These are phyloP conservation scores for Apostichopus japonicus DNA, from an alignment of 35 echinoderm and acorn worm species.

Conservation along the genomic window DNA sequence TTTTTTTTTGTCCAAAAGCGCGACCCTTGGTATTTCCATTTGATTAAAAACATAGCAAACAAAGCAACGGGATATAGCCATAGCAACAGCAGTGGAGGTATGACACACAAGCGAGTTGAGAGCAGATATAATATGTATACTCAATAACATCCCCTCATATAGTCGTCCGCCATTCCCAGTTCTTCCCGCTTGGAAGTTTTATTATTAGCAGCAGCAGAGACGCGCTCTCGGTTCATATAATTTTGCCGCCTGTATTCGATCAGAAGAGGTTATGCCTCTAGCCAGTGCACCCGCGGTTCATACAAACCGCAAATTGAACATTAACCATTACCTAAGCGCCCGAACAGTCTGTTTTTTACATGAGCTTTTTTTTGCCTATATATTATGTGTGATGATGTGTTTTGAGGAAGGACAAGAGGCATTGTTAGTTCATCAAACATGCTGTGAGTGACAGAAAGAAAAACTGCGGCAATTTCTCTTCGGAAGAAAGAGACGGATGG, in stretches of 20 bases:
- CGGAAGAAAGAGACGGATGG: too few species aligned
- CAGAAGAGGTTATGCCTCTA: conserved; percentile 16
- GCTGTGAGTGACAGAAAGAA: too few species aligned
- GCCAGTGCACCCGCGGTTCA: conserved; percentile 17
- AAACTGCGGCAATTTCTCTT: too few species aligned
- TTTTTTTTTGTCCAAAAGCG: conserved; percentile 46
- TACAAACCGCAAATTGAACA: conserved; percentile 30
- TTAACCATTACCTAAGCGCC: not conserved
- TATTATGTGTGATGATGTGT: too few species aligned
- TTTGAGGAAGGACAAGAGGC: too few species aligned
- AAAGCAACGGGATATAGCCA: conserved; percentile 34
- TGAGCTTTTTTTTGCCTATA: too few species aligned
- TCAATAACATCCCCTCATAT: conserved; percentile 17
- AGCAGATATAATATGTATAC: conserved; percentile 5
- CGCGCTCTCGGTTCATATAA: not conserved
- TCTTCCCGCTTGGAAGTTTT: conserved; percentile 19
- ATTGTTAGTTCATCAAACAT: too few species aligned
- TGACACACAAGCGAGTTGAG: conserved; percentile 24
- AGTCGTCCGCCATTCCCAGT: conserved; percentile 11
- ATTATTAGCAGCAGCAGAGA: conserved; percentile 32
- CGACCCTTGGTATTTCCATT: conserved; percentile 49
- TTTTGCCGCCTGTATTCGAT: not conserved
- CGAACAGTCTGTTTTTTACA: not conserved
- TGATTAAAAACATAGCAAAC: conserved; percentile 54
- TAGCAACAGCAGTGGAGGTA: conserved; percentile 37